These are phyloP conservation scores for Troides helena DNA, from an alignment of 2,888 invertebrate species.

Conservation along the genomic window DNA sequence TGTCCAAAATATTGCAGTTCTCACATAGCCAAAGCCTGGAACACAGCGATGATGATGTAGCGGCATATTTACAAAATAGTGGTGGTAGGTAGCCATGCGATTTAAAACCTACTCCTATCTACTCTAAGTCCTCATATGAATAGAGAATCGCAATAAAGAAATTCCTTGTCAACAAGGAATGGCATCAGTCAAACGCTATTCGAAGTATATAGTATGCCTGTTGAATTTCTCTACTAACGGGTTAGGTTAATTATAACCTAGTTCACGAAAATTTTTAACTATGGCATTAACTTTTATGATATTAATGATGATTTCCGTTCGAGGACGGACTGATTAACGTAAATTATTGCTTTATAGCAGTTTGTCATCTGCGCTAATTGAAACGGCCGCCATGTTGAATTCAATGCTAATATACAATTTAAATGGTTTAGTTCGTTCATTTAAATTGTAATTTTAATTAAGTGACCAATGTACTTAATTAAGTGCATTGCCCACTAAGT, in stretches of 20 bases:
- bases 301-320: slow-evolving; percentile 19
- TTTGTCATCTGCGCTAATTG: slow-evolving; percentile 21
- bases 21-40: too few species aligned
- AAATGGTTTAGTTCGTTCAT: slow-evolving; percentile 6
- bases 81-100: too few species aligned
- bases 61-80: too few species aligned
- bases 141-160: too few species aligned
- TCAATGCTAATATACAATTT: slow-evolving; percentile 11
- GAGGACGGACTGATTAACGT: slow-evolving; percentile 25
- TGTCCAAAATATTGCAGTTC: too few species aligned
- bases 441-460: background rate
- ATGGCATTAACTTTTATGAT: slow-evolving; percentile 4
- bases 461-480: background rate
- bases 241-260: background rate
- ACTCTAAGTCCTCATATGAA: too few species aligned
- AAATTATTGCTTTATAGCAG: slow-evolving; percentile 16
- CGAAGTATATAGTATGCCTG: too few species aligned
- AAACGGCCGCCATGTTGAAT: slow-evolving; percentile 5
- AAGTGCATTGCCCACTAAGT: background rate
- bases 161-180: too few species aligned
- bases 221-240: background rate
- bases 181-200: too few species aligned
- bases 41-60: too few species aligned
- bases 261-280: background rate
- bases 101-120: too few species aligned